Base-by-base conservation (phyloP, 2,888 invertebrate species). In the Uropetala carovei region DNA sequence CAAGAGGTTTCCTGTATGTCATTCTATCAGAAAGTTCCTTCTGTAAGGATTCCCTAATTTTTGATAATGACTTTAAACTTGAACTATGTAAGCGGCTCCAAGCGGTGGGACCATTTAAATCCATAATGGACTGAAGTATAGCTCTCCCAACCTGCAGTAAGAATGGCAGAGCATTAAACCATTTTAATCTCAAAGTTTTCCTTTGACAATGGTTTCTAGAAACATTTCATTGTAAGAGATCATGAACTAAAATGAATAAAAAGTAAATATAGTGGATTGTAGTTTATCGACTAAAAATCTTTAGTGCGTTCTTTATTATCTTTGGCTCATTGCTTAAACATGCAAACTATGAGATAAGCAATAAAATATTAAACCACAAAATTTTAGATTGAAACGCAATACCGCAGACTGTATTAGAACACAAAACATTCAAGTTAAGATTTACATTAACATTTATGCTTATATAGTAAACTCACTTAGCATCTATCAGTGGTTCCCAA, bases 81-180 rank as follows among this genome's bases (percentile, higher is more conserved):
- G 98, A 98, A 95, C 97, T 96, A n/a, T 97, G 97, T 93, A 98
- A 95, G 93, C 98, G 96, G 92, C 98, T 97, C 95, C 97, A 97
- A 58, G 98, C 98, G 95, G 98, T 98, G 93, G 96, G 96, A 92
- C 97, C 97, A 16, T 97, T 97, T 94, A 98, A 95, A 95, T 99
- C 98, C 93, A 98, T 95, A 93, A 98, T 97, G 0, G 98, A 98
- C 82, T 98, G 97, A 92, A 98, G 98, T 93, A 98, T 95, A 0
- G 98, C 97, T 92, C 97, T 96, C 7, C 98, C 98, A 94, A 98
- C 98, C 98, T 98, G 94, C 2, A 93, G 93, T 83, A 92, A 92
- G 92, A 92, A 56, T 30, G 43, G 2, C 18, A 56, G 16, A 56
- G n/a, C 11, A 30, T 43, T 43, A 43, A 43, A 43, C 1, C 43